Evolutionary conservation across 2,888 invertebrate species (phyloP).

Genomic region (Microctonus hyperodae): DNA sequence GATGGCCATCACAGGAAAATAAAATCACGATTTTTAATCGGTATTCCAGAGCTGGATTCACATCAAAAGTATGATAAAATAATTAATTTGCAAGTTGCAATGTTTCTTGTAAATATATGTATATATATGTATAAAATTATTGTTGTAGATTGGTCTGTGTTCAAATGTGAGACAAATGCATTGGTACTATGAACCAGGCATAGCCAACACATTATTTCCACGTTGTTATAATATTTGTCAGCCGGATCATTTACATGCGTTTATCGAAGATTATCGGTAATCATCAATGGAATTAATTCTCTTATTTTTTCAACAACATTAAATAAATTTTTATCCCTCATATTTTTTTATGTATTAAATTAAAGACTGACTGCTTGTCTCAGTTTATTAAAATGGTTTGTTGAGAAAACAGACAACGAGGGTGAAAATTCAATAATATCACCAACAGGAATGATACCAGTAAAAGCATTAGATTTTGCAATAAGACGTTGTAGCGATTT

Average conservation of each 20-base stretch:
- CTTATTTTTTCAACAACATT: background rate
- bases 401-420: conserved; percentile 66
- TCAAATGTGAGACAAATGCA: conserved; percentile 81
- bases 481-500: conserved; percentile 80
- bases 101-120: background rate
- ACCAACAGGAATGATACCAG: conserved; percentile 74
- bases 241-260: conserved; percentile 82
- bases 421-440: conserved; percentile 69
- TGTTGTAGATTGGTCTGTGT: conserved; percentile 71
- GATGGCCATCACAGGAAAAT: conserved; percentile 70
- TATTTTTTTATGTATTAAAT: background rate
- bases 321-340: background rate
- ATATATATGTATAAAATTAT: conserved; percentile 31
- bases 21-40: conserved; percentile 79
- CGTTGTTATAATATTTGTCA: conserved; percentile 86
- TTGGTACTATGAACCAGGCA: conserved; percentile 84
- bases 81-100: background rate
- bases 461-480: conserved; percentile 82
- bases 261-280: conserved; percentile 84
- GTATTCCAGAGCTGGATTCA: conserved; percentile 86
- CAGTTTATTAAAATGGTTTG: conserved; percentile 81
- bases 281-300: background rate
- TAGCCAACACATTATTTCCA: conserved; percentile 83
- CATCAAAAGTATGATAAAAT: conserved; percentile 77
- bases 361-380: conserved; percentile 82